phyloP scores from a whole-genome alignment of 2,888 invertebrate species.

The Caprella mutica region DNA sequence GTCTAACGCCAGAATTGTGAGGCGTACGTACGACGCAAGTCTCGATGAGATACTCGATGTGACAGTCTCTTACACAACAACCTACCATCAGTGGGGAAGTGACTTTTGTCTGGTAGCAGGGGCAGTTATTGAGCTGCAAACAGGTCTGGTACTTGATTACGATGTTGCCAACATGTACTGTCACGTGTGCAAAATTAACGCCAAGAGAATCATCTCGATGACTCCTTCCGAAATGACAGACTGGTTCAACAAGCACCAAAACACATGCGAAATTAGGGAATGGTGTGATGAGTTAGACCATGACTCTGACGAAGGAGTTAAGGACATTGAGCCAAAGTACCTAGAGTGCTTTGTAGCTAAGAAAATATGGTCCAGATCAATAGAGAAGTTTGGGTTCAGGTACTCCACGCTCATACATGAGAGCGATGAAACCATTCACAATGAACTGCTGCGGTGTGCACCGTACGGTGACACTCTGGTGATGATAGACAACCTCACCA shows the following conservation, averaged over 20 bases:
- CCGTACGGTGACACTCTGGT: conserved; percentile 29
- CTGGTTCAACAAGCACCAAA: conserved; percentile 33
- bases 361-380: conserved; percentile 30
- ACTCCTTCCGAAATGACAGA: conserved; percentile 31
- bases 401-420: conserved; percentile 33
- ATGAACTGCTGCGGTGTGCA: conserved; percentile 22
- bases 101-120: conserved; percentile 33
- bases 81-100: conserved; percentile 34
- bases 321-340: conserved; percentile 33
- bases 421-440: conserved; percentile 29
- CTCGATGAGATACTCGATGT: conserved; percentile 25
- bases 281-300: conserved; percentile 34
- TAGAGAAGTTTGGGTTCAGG: conserved; percentile 30
- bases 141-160: conserved; percentile 32
- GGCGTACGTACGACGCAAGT: conserved; percentile 27
- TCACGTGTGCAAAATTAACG: conserved; percentile 33
- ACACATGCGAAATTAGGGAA: conserved; percentile 31
- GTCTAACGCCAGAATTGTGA: conserved; percentile 24
- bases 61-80: conserved; percentile 30
- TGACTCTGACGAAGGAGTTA: conserved; percentile 31
- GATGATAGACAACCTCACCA: conserved; percentile 26
- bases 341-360: conserved; percentile 33
- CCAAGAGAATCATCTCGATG: conserved; percentile 33
- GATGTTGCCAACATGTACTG: conserved; percentile 34
- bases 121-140: conserved; percentile 32